Evolutionary conservation across 2,888 invertebrate species (phyloP).

Genomic region (Ethmia dodecea): DNA sequence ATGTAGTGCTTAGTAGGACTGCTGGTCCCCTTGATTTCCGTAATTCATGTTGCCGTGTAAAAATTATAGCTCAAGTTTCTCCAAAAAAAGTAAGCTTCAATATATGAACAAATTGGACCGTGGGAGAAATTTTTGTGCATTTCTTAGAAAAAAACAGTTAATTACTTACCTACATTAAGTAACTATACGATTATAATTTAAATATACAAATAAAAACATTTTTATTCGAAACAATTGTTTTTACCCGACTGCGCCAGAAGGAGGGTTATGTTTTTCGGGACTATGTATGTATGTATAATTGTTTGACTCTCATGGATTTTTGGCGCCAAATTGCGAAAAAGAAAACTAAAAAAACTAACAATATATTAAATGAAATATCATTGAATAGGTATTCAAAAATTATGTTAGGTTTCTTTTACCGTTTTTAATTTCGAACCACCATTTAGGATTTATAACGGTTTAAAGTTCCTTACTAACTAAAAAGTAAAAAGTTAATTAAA

Average conservation of each 20-base stretch:
- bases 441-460: not conserved
- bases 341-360: not conserved
- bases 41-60: no score
- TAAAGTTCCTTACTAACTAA: not conserved
- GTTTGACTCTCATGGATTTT: not conserved
- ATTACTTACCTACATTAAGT: no score
- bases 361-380: not conserved
- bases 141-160: no score
- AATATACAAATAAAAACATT: slow-evolving; percentile 10
- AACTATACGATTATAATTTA: no score
- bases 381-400: not conserved
- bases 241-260: not conserved
- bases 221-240: not conserved
- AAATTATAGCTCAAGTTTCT: no score
- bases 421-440: not conserved
- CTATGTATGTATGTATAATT: not conserved
- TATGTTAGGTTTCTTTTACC: no score
- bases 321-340: no score
- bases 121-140: no score
- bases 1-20: no score
- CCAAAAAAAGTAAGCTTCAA: no score
- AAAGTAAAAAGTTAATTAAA: not conserved
- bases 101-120: no score
- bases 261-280: not conserved
- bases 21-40: no score